phyloP scores from a whole-genome alignment of 2,888 invertebrate species.

The Sisyra terminalis region DNA sequence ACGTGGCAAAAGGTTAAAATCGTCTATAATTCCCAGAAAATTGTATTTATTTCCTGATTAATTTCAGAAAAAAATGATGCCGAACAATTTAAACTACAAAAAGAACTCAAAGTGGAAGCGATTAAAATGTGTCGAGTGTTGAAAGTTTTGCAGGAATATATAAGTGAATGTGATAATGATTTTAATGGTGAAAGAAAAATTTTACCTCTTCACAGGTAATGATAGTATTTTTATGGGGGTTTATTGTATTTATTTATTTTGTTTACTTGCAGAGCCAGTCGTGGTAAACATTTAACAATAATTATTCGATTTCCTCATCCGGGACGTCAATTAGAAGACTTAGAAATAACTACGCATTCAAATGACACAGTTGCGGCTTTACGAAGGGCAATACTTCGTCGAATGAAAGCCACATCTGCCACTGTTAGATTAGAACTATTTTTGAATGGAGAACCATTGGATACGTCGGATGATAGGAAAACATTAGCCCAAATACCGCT shows the following conservation, averaged over 20 bases:
- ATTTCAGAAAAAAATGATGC: conserved; percentile 25
- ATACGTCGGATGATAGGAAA: conserved; percentile 75
- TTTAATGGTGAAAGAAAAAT: conserved; percentile 78
- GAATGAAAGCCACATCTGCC: conserved; percentile 39
- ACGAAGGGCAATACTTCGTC: conserved; percentile 56
- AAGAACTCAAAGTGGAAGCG: conserved; percentile 45
- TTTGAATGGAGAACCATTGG: conserved; percentile 75
- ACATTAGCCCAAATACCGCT: conserved; percentile 72
- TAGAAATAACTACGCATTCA: conserved; percentile 83
- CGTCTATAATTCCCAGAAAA: too few relatives aligned
- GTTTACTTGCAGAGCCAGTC: conserved; percentile 48
- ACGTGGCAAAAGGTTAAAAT: conserved; percentile 17
- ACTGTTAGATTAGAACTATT: conserved; percentile 83
- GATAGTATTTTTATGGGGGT: not conserved
- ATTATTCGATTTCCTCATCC: conserved; percentile 78
- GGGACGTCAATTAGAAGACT: conserved; percentile 75
- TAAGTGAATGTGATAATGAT: conserved; percentile 84
- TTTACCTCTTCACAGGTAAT: conserved; percentile 62
- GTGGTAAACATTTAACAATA: conserved; percentile 78
- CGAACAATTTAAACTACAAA: conserved; percentile 26
- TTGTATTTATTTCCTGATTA: conserved; percentile 8
- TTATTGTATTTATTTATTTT: not conserved
- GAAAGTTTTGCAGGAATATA: conserved; percentile 87
- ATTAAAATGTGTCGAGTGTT: conserved; percentile 84
- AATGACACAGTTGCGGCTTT: conserved; percentile 86